phyloP scores from a whole-genome alignment of 2,113 vertebrate genomes.

The Pteruthius melanotis region DNA sequence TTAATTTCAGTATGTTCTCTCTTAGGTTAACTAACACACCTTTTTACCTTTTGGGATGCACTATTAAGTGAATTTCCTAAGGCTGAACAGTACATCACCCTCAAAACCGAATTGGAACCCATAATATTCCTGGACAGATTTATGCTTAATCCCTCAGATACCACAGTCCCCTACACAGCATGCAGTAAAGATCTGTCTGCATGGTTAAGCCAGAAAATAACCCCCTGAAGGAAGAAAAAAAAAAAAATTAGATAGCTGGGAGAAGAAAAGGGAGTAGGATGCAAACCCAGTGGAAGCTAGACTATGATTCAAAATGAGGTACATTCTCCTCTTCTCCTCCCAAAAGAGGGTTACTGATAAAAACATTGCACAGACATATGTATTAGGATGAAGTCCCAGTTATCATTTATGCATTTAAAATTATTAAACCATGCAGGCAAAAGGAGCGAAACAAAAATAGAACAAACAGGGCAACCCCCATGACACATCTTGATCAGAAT shows the following conservation, averaged over 20 bases:
- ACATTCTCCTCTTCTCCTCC: not conserved
- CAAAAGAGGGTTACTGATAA: conserved; percentile 21
- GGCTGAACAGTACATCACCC: not conserved
- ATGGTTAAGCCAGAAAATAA: not conserved
- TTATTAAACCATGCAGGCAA: conserved; percentile 31
- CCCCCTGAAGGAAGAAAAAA: conserved; percentile 3
- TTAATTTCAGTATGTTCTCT: not conserved
- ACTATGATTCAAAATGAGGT: conserved; percentile 36
- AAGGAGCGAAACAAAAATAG: conserved; percentile 28
- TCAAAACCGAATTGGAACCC: not conserved
- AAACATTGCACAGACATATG: conserved; percentile 5
- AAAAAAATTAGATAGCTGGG: not conserved
- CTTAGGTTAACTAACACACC: not conserved
- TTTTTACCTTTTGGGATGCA: not conserved
- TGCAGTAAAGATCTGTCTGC: not conserved
- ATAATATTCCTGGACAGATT: not conserved
- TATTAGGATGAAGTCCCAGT: conserved; percentile 36
- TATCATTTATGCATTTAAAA: conserved; percentile 53
- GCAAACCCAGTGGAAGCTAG: not conserved
- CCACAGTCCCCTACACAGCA: not conserved
- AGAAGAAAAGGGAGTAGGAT: not conserved
- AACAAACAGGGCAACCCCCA: conserved; percentile 40
- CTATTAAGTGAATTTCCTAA: not conserved
- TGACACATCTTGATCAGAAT: not conserved
- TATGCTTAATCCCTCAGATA: not conserved